Evolutionary conservation across 2,888 invertebrate species (phyloP), one percentile per base, ranked within the genome.

Genomic region (Melangyna quadrimaculata): DNA sequence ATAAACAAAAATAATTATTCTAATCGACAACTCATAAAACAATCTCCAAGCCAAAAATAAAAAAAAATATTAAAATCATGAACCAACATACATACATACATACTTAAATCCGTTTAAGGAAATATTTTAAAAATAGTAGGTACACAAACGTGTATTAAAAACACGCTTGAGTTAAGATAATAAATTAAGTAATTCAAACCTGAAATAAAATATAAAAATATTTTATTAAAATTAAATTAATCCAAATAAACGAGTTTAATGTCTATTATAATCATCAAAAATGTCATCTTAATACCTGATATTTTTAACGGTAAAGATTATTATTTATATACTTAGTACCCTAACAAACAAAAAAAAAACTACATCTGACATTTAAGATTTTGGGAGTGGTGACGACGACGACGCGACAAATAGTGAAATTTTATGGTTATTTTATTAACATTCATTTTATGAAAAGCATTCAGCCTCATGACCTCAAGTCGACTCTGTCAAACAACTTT

Each of bases 291-390:
- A 72, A 17, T 63, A 65, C 55, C 35, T 70, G 75, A 55, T 70
- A 71, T 61, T 27, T 59, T 53, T 80, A 84, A 79, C 84, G 84
- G 84, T 65, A 45, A 45, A 65, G 2, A 27, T 43, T 51, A 65
- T 24, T 37, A 37, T 24, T 61, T 72, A 19, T 61, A 32, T 65
- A n/a, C n/a, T 57, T 43, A 51, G 22, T 63, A n/a, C 45, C 63
- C n/a, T n/a, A n/a, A n/a, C n/a, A n/a, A 53, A 79, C 1, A 22
- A 22, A 51, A 51, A 67, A 55, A 55, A 74, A 73, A 53, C 69
- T 43, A 29, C 53, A 83, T 78, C 59, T 71, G 83, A 61, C 83
- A 71, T 79, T 79, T 84, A 74, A 71, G 37, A 74, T 71, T 78
- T 70, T 22, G 22, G n/a, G n/a, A 51, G 6, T 59, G 35, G 35